These are phyloP conservation scores for Melanotaenia pygmaea DNA, from an alignment of 2,797 vertebrate genomes.

Conservation along the genomic window DNA sequence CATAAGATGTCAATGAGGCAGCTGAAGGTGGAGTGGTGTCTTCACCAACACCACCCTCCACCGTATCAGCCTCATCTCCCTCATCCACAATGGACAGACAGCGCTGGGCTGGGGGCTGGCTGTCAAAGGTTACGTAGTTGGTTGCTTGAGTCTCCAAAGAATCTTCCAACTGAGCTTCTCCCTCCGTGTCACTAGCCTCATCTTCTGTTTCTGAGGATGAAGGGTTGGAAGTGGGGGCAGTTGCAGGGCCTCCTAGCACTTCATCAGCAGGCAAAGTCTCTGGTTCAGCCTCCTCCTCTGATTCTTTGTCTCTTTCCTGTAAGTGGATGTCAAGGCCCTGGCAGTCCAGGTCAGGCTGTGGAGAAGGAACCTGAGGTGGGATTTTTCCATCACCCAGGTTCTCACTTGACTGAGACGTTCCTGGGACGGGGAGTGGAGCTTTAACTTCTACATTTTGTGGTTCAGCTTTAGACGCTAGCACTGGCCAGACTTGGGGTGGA, in stretches of 20 bases:
- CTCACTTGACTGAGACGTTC: conserved; percentile 80
- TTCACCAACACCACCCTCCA: conserved; percentile 48
- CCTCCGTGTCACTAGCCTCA: conserved; percentile 84
- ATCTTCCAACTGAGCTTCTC: conserved; percentile 79
- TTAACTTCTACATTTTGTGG: conserved; percentile 18
- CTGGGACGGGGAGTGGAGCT: conserved; percentile 28
- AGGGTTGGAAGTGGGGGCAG: conserved; percentile 69
- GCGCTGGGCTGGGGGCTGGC: conserved; percentile 48
- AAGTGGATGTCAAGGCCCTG: conserved; percentile 67
- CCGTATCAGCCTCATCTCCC: conserved; percentile 49
- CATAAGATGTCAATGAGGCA: conserved; percentile 80
- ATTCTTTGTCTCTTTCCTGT: conserved; percentile 58
- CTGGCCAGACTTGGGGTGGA: conserved; percentile 65
- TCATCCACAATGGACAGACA: conserved; percentile 81
- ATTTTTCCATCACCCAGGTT: conserved; percentile 71
- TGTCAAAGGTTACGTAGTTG: conserved; percentile 45
- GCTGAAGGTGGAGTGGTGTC: conserved; percentile 79
- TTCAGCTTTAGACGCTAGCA: conserved; percentile 48
- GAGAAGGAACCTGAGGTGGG: conserved; percentile 24
- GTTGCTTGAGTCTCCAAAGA: conserved; percentile 44
- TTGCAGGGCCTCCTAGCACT: conserved; percentile 68
- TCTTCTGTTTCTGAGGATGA: conserved; percentile 82
- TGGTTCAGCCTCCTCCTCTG: conserved; percentile 69
- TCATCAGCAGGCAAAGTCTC: conserved; percentile 81
- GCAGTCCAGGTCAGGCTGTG: conserved; percentile 57